phyloP scores from a whole-genome alignment of 1,140 invertebrate species.

The Geopemphigus sp. region DNA sequence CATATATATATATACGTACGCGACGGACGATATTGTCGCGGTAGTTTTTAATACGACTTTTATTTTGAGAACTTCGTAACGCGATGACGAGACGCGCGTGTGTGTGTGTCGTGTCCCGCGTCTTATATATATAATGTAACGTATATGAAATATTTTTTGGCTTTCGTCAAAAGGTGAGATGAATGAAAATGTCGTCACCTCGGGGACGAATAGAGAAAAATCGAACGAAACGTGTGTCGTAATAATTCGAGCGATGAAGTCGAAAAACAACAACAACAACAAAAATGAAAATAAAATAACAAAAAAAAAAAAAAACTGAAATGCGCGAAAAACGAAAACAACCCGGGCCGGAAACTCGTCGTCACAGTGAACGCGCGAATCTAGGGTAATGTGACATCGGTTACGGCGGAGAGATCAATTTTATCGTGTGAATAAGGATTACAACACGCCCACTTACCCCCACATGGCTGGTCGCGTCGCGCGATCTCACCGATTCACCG shows the following conservation, averaged over 20 bases:
- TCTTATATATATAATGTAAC: too few species aligned
- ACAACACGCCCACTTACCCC: slow-evolving; percentile 47
- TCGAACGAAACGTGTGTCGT: background rate
- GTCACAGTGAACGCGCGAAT: background rate
- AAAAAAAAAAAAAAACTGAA: slow-evolving; percentile 2
- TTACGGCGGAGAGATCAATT: slow-evolving; percentile 41
- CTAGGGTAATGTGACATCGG: slow-evolving; percentile 46
- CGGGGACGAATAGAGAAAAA: background rate
- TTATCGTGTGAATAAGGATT: slow-evolving; percentile 45
- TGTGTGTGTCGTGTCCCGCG: too few species aligned
- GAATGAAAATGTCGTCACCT: background rate
- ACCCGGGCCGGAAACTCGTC: background rate
- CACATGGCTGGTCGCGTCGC: background rate
- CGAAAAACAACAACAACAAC: too few species aligned
- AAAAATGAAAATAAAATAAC: background rate
- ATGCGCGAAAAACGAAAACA: background rate
- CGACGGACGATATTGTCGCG: background rate
- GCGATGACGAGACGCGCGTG: background rate
- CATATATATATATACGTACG: too few species aligned
- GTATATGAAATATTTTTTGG: too few species aligned
- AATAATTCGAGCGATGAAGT: too few species aligned
- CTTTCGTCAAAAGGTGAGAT: background rate
- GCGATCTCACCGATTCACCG: slow-evolving; percentile 46
- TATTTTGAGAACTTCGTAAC: slow-evolving; percentile 5
- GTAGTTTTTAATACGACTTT: background rate